A percentile compares a stretch with the other conserved stretches of the same genome.
Conservation (phyloP, 2,888 invertebrate genomes). For the Onchidella celtica region DNA sequence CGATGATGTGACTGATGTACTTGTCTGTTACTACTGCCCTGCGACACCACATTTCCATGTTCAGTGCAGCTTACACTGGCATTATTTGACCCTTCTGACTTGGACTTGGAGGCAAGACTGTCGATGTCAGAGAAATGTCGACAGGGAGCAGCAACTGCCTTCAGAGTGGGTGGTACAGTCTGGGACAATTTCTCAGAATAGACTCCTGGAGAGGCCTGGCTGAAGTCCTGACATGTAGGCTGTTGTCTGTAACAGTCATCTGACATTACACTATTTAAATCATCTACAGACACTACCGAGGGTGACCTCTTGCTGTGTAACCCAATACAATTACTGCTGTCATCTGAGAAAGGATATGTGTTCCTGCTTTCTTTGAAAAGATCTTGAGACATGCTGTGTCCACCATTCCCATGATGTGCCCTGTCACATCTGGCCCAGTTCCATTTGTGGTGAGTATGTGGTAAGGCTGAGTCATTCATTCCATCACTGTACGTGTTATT, state of each 20-base stretch:
- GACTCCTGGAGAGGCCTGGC: background rate
- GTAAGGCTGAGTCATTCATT: no score
- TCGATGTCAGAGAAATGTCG: background rate
- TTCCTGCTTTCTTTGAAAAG: no score
- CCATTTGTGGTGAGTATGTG: background rate
- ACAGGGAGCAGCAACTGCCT: background rate
- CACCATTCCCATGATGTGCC: no score
- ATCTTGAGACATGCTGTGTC: no score
- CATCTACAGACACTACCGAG: background rate
- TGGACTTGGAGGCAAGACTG: background rate
- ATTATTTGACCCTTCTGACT: background rate
- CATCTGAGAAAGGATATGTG: background rate
- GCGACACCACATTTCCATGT: background rate
- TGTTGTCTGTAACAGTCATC: background rate
- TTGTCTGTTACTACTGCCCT: background rate
- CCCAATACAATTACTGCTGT: background rate
- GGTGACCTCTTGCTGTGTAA: background rate
- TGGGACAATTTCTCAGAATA: background rate
- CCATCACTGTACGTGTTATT: no score
- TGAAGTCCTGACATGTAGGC: background rate
- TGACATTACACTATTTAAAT: background rate
- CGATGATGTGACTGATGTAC: constrained; percentile 6
- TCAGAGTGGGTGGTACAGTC: background rate
- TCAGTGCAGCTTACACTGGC: background rate
- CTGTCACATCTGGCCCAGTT: no score